A percentile compares a stretch with the other conserved stretches of the same genome.
Conservation (phyloP, 2,797 vertebrate genomes). For the Smutsia gigantea region DNA sequence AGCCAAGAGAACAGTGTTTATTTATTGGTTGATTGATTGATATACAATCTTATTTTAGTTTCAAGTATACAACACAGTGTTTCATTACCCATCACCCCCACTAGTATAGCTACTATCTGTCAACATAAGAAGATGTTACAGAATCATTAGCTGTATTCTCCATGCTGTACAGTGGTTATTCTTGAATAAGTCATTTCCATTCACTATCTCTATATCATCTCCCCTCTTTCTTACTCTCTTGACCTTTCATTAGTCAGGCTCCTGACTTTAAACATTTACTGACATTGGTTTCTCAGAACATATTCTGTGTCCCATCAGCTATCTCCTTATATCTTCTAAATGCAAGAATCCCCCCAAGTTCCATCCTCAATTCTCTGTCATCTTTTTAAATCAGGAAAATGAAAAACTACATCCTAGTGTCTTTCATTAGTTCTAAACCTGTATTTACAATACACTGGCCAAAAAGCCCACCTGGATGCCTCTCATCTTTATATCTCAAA, state of each 20-base stretch:
- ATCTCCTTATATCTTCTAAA: background rate
- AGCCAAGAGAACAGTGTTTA: background rate
- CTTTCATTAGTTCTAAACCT: background rate
- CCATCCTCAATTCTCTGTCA: background rate
- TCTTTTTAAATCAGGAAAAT: conserved; percentile 31
- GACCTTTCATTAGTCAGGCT: background rate
- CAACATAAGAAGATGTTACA: too few species aligned
- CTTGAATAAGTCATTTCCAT: background rate
- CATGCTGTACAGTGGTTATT: background rate
- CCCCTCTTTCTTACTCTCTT: background rate
- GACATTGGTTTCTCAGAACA: conserved; percentile 4
- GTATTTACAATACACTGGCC: background rate
- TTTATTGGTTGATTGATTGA: too few species aligned
- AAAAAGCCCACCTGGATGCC: background rate
- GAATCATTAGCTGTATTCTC: too few species aligned
- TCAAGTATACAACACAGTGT: too few species aligned
- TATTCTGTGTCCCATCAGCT: background rate
- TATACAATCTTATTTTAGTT: too few species aligned
- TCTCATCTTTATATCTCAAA: background rate
- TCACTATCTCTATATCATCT: background rate
- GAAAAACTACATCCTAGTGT: background rate
- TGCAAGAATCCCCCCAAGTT: background rate
- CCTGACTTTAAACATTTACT: background rate
- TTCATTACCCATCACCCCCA: too few species aligned
- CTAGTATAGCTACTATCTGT: too few species aligned